Base-by-base conservation (phyloP, 35 echinoderm and acorn worm genomes). In the Acanthaster planci region DNA sequence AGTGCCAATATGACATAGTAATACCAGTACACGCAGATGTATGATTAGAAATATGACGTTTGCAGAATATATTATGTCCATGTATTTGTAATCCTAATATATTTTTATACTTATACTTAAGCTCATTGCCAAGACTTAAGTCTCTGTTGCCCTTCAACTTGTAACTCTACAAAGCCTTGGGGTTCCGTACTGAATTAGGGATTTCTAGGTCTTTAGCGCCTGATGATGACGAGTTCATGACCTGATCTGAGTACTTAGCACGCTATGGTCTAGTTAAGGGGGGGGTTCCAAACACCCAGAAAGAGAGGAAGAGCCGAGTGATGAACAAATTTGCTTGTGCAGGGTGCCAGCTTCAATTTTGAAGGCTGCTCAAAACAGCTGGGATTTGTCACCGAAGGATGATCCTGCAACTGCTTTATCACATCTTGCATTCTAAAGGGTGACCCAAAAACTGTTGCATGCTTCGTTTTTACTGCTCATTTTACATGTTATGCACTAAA, bases 151-250 rank as follows among this genome's bases (percentile, higher is more conserved):
- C 64, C 64, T 26, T 72, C 14, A 29, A 26, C 34, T 31, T 26
- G 19, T 59, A 17, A 59, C 19, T 26, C 27, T 18, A 31, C 26
- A 72, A 72, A 72, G 64, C 64, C 29, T 14, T 27, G 21, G 10
- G 26, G 64, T 72, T 72, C 64, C 64, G 64, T 72, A 72, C 23
- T 29, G 14, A 10, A 10, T 14, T 27, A 31, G 34, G 64, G 26
- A 31, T 29, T 10, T 72, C 23, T 26, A 19, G 22, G 19, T 31
- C 42, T 47, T 12, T 47, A 47, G 64, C 64, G 64, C 64, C 64
- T 72, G 64, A 72, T 34, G 64, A 72, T 72, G 64, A 72, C 64
- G 26, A 72, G 64, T 72, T 72, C 64, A 72, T 72, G 64, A 72
- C 64, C 64, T 72, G 64, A 72, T 72, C 64, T 26, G 26, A 34